Evolutionary conservation across 2,113 vertebrate genomes (phyloP).

Genomic region (Oncorhynchus gorbuscha): DNA sequence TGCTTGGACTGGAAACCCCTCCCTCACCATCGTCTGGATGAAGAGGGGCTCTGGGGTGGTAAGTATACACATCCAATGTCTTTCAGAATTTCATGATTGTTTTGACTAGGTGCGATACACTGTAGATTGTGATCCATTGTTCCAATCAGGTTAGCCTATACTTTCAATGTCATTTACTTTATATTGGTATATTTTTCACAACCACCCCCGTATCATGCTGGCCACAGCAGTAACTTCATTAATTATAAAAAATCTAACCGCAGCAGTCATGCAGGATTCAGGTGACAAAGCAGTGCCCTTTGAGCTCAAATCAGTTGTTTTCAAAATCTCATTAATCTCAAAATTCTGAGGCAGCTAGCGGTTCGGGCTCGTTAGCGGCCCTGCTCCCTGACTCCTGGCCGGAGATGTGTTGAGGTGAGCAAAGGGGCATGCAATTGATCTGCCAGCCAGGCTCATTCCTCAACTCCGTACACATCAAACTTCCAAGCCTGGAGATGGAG

Average conservation of each 20-base stretch:
- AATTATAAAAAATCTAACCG: not conserved
- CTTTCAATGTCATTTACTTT: no score
- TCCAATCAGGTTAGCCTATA: no score
- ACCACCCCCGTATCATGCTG: no score
- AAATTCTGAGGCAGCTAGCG: constrained; percentile 2
- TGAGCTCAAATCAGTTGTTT: not conserved
- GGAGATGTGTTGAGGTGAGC: constrained; percentile 29
- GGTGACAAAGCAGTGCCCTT: constrained; percentile 5
- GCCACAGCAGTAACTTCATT: no score
- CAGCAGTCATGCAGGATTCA: not conserved
- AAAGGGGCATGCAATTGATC: constrained; percentile 33
- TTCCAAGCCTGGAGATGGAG: no score
- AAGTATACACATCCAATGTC: constrained; percentile 49
- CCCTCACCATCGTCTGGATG: constrained; percentile 98
- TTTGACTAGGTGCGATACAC: no score
- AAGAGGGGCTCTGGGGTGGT: constrained; percentile 97
- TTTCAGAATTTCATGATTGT: no score
- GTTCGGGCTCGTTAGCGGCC: constrained; percentile 24
- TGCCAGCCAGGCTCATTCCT: constrained; percentile 52
- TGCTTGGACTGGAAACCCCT: constrained; percentile 95
- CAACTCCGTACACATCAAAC: constrained; percentile 49
- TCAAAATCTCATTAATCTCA: constrained; percentile 24
- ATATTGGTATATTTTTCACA: not conserved
- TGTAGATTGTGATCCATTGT: no score
- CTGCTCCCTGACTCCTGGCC: constrained; percentile 20